Percentiles rank a stretch among this genome's conserved stretches.
phyloP scores from a whole-genome alignment of 2,113 vertebrate genomes.

The Pogona vitticeps region DNA sequence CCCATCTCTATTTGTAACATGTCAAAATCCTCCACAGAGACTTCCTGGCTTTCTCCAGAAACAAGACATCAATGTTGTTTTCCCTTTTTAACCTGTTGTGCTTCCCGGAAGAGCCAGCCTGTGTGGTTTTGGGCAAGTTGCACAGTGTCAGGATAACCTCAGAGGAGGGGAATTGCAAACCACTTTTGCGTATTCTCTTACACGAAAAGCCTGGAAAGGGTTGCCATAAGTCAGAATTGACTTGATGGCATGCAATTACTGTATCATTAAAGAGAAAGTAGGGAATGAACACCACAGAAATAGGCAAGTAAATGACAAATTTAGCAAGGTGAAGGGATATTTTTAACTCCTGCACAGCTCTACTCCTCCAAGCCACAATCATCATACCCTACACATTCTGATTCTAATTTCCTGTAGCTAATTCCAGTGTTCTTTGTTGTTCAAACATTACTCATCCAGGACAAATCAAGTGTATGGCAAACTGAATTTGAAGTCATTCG shows the following conservation, averaged over 20 bases:
- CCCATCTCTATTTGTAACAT: no score
- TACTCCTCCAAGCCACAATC: background rate
- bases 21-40: no score
- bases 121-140: no score
- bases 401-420: background rate
- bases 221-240: no score
- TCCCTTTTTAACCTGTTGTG: background rate
- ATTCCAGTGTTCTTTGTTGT: constrained; percentile 19
- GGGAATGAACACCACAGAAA: background rate
- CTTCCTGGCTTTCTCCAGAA: no score
- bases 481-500: constrained; percentile 33
- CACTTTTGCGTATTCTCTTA: no score
- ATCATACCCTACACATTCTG: background rate
- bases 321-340: background rate
- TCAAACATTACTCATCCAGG: constrained; percentile 35
- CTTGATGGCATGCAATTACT: background rate
- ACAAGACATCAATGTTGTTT: no score
- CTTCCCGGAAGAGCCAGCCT: no score
- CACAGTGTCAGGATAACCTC: no score
- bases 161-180: no score
- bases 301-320: background rate
- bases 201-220: no score
- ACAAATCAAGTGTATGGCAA: constrained; percentile 27
- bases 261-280: background rate
- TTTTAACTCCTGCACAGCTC: background rate